Conservation (phyloP, 2,888 invertebrate genomes). For the Cephus pulcher region DNA sequence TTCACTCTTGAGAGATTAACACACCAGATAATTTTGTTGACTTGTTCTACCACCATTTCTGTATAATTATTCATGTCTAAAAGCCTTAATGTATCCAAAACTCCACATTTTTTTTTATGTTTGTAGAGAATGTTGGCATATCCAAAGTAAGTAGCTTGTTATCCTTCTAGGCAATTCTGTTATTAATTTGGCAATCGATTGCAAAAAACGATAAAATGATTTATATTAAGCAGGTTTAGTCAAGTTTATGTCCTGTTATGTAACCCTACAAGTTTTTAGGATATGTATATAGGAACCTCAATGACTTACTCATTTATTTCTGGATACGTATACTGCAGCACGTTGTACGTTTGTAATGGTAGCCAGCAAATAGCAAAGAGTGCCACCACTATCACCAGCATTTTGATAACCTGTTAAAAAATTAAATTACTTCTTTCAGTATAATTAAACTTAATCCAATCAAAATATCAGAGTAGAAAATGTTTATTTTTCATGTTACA, state of each 20-base stretch:
- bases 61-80: neutral
- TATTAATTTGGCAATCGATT: neutral
- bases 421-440: slow-evolving; percentile 2
- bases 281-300: neutral
- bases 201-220: neutral
- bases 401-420: slow-evolving; percentile 82
- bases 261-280: neutral
- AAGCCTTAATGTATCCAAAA: neutral
- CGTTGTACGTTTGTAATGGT: slow-evolving; percentile 81
- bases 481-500: neutral
- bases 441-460: neutral
- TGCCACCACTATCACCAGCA: slow-evolving; percentile 86
- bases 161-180: neutral
- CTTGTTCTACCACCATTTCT: neutral
- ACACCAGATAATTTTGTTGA: neutral
- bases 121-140: too few relatives aligned
- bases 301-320: slow-evolving; percentile 76
- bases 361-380: slow-evolving; percentile 88
- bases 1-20: neutral
- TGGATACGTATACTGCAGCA: slow-evolving; percentile 77
- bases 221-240: neutral
- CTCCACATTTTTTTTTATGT: neutral
- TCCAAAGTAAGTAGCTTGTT: too few relatives aligned
- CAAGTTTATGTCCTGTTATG: neutral
- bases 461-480: neutral